Base-by-base conservation (phyloP, 2,797 vertebrate species). In the Diplodus sargus region DNA sequence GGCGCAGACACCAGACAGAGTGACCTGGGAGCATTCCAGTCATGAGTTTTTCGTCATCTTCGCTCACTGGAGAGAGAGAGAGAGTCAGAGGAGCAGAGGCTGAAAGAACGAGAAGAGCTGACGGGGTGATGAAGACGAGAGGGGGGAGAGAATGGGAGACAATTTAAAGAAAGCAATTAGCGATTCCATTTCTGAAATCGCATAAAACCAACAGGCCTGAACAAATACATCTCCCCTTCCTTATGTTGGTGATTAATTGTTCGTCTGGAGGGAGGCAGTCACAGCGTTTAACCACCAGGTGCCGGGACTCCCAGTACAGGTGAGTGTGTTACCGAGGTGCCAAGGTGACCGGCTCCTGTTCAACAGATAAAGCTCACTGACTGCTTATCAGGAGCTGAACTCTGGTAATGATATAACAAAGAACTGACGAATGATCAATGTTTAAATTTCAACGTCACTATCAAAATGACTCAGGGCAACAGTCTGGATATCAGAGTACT, bases 1-100 rank as follows among this genome's bases (percentile, higher is more conserved):
- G 94, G 30, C 30, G 30, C 97, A 98, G 94, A 39, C 97, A 99
- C 91, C 97, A 1, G 34, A 99, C 78, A 99, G 96, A 5, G 97
- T 7, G 97, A 97, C 97, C 97, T 98, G 91, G 97, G 98, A 39
- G 97, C 97, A 2, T 0, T 97, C 98, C 91, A 99, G 96, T 91
- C 97, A 98, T 63, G 97, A 94, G 94, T 2, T 93, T 96, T 13
- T 95, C 58, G 90, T 97, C 94, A 3, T 98, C 96, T 90, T 96
- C 93, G 92, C 96, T 96, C 89, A 98, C 97, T 99, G 4, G 57
- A 80, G 78, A 25, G n/a, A 13, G 25, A 34, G 9, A 22, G 12
- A 39, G 34, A 51, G 69, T 10, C 34, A 54, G n/a, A 66, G 52
- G 34, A 39, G 34, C 34, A 45, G 16, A 34, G 18, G 34, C 34